These are phyloP conservation scores for Astur gentilis DNA, from an alignment of 2,113 vertebrate genomes.

Conservation along the genomic window DNA sequence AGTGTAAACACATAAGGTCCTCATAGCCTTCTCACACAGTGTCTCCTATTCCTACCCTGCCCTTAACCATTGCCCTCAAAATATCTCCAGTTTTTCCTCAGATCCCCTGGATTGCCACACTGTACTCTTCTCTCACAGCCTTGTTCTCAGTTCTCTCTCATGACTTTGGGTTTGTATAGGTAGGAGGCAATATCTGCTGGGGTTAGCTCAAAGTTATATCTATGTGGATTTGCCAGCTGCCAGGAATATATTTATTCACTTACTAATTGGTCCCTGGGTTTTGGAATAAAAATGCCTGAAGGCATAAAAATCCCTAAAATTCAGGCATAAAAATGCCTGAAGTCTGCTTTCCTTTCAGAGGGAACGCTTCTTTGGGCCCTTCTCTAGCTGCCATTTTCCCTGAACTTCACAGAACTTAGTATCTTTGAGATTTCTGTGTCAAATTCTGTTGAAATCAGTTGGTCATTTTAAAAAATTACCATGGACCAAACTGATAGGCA, in stretches of 20 bases:
- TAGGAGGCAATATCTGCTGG: background rate
- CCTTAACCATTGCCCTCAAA: background rate
- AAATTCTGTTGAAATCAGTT: background rate
- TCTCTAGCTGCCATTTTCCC: background rate
- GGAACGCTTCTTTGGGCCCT: background rate
- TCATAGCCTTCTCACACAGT: background rate
- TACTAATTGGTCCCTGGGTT: background rate
- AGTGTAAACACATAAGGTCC: background rate
- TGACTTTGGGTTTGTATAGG: background rate
- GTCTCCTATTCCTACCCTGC: background rate
- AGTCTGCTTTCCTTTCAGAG: background rate
- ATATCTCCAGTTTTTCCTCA: background rate
- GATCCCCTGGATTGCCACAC: background rate
- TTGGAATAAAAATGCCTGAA: constrained; percentile 10
- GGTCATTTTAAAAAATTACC: background rate
- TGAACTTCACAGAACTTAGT: background rate
- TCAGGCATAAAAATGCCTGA: background rate
- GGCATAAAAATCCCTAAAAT: background rate
- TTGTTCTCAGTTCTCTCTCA: background rate
- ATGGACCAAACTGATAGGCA: background rate
- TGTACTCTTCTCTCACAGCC: background rate
- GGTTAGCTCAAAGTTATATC: background rate
- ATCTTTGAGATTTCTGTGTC: background rate
- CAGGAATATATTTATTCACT: background rate
- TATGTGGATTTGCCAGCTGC: background rate